Evolutionary conservation across 1,140 invertebrate species (phyloP), one percentile per base, ranked within the genome.

Genomic region (Chrysomallon squamiferum): DNA sequence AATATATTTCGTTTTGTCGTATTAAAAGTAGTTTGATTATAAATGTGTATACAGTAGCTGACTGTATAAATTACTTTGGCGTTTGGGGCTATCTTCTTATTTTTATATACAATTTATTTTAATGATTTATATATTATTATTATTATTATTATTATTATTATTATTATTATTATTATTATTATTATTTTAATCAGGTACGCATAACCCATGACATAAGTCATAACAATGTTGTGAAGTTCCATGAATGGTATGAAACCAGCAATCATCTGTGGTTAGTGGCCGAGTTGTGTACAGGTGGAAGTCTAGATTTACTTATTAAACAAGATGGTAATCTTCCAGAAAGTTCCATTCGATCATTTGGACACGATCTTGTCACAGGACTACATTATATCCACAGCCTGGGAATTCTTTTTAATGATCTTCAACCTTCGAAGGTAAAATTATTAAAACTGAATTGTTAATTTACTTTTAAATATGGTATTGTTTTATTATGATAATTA

Each of bases 211-310:
- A 85, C 66, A 83, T 86, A 22, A 72, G 79, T 43, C 82, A 86
- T 64, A 66, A 66, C 9, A 83, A 86, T 76, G 74, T 86, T 25
- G 80, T 84, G 3, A 78, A 83, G 71, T 86, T 85, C 72, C 77
- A 84, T 68, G 85, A 86, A 66, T 86, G 85, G 85, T 86, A 86
- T 72, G 85, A 86, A 66, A 86, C 85, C 4, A 85, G 79, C 62
- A 85, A 85, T 65, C 84, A 86, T 64, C 65, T 86, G 47, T 86
- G 85, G 85, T 69, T 86, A 35, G 83, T 86, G 5, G 78, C 85
- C 20, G 85, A 86, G 56, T 70, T 86, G n/a, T 86, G 85, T 64
- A 84, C 80, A 33, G 84, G 83, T n/a, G 84, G 85, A 15, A 85
- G 79, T 68, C 75, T 86, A 2, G 75, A 83, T 56, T 77, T 69